Conservation (phyloP, 2,888 invertebrate genomes). For the Neocrepidodera transversa region DNA sequence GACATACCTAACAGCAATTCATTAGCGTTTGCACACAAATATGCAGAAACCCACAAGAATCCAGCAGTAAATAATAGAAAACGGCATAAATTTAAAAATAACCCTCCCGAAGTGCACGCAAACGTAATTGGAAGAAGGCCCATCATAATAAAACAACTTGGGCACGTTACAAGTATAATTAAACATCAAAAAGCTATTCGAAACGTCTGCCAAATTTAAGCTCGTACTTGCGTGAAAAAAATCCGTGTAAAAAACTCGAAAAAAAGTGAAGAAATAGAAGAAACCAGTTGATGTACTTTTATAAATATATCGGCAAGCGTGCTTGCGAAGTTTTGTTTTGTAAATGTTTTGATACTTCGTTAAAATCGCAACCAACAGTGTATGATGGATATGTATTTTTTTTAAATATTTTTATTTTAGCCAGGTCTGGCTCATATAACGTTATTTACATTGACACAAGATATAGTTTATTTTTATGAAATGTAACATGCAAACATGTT, state of each 20-base stretch:
- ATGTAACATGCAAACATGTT: too few species aligned
- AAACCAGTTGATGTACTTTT: conserved; percentile 50
- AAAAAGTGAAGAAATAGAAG: conserved; percentile 41
- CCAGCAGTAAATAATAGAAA: conserved; percentile 39
- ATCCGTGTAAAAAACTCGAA: conserved; percentile 15
- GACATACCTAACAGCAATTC: conserved; percentile 15
- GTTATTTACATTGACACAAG: too few species aligned
- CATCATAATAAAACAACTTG: conserved; percentile 49
- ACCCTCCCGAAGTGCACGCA: conserved; percentile 38
- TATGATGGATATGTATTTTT: conserved; percentile 14
- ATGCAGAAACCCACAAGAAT: conserved; percentile 39
- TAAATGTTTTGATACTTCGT: conserved; percentile 43
- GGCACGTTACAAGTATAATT: conserved; percentile 51
- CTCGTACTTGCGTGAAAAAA: conserved; percentile 23
- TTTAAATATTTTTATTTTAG: conserved; percentile 14
- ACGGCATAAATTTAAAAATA: conserved; percentile 47
- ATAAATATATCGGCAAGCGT: conserved; percentile 40
- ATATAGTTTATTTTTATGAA: too few species aligned
- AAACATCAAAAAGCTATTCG: conserved; percentile 54
- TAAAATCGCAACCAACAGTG: conserved; percentile 35
- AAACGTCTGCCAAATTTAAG: conserved; percentile 50
- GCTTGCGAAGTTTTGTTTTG: conserved; percentile 36
- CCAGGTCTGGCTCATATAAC: background rate
- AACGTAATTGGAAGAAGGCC: conserved; percentile 48
- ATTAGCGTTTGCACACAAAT: conserved; percentile 30